Evolutionary conservation across 1,140 invertebrate species (phyloP).

Genomic region (Drosophila kikkawai): DNA sequence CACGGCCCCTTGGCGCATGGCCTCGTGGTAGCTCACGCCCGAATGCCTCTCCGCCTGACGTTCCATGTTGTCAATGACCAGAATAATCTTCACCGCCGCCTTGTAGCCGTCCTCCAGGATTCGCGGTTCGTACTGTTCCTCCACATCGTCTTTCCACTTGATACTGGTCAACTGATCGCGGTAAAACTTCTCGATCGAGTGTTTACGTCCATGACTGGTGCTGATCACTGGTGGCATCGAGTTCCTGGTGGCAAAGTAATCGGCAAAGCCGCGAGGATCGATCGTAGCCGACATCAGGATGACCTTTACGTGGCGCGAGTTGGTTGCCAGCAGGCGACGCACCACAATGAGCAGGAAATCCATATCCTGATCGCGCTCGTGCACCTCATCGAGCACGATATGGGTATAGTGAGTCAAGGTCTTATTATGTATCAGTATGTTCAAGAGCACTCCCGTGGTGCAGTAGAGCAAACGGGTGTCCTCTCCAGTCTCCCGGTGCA

Average conservation of each 20-base stretch:
- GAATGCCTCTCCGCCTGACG: conserved; percentile 39
- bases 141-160: conserved; percentile 58
- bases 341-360: conserved; percentile 95
- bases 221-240: conserved; percentile 87
- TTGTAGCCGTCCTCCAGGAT: conserved; percentile 86
- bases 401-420: conserved; percentile 92
- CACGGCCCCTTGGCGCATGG: conserved; percentile 87
- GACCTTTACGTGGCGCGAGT: conserved; percentile 90
- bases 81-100: conserved; percentile 88
- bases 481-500: conserved; percentile 53
- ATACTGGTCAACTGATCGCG: conserved; percentile 87
- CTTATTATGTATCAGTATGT: conserved; percentile 89
- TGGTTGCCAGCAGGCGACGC: conserved; percentile 91
- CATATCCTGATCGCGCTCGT: conserved; percentile 97
- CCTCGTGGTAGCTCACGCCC: conserved; percentile 36
- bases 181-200: conserved; percentile 88
- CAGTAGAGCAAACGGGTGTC: conserved; percentile 95
- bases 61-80: conserved; percentile 91
- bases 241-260: conserved; percentile 89
- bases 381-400: conserved; percentile 97
- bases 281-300: conserved; percentile 96
- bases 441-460: conserved; percentile 92
- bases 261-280: conserved; percentile 88
- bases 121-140: conserved; percentile 86
- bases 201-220: conserved; percentile 86